A percentile compares a stretch with the other conserved stretches of the same genome.
phyloP scores from a whole-genome alignment of 2,888 invertebrate species.

The Calameuta idolon region DNA sequence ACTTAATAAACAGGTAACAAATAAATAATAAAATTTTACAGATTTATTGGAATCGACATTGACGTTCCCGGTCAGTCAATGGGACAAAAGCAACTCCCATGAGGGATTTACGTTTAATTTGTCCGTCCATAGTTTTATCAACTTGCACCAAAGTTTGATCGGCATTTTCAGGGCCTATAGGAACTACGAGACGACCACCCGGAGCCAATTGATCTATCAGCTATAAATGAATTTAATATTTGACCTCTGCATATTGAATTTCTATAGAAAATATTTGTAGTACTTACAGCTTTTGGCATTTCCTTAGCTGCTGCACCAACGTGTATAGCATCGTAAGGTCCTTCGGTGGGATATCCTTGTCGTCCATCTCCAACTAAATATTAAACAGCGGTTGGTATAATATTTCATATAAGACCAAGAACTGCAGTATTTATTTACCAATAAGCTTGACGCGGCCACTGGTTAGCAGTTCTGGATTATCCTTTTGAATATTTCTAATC shows the following conservation, averaged over 20 bases:
- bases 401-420: not conserved
- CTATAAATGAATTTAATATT: constrained; percentile 63
- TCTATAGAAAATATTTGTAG: constrained; percentile 19
- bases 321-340: constrained; percentile 93
- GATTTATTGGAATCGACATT: constrained; percentile 70
- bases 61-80: constrained; percentile 85
- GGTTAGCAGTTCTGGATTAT: constrained; percentile 77
- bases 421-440: constrained; percentile 67
- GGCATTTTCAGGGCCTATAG: constrained; percentile 88
- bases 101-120: constrained; percentile 79
- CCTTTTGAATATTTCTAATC: constrained; percentile 79
- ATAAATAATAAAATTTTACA: constrained; percentile 21
- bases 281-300: constrained; percentile 79
- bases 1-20: not conserved
- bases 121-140: constrained; percentile 88
- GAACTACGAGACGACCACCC: constrained; percentile 92
- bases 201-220: constrained; percentile 87
- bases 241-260: not conserved
- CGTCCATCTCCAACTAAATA: constrained; percentile 89
- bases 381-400: constrained; percentile 10
- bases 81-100: constrained; percentile 99
- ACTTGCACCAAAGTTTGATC: constrained; percentile 89
- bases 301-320: constrained; percentile 90
- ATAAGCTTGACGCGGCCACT: constrained; percentile 78
- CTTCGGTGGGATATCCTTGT: constrained; percentile 78